Conservation (phyloP, 1,140 invertebrate genomes). For the Littorina saxatilis region DNA sequence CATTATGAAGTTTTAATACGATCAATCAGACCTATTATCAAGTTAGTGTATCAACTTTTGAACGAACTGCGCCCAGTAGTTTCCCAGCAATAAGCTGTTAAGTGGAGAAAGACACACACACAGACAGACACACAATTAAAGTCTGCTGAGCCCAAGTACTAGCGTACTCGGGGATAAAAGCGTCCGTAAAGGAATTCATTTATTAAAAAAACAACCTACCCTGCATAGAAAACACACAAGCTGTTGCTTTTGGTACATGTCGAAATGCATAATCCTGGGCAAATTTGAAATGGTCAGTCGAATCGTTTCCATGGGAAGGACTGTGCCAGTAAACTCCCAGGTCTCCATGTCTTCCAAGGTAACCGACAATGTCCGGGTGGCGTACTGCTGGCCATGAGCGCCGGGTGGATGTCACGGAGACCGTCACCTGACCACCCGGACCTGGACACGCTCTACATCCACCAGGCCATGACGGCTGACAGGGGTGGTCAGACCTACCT, state of each 20-base stretch:
- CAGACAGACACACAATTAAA: too few relatives aligned
- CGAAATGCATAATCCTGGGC: neutral
- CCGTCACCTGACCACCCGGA: conserved; percentile 17
- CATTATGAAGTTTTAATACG: too few relatives aligned
- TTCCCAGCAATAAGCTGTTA: too few relatives aligned
- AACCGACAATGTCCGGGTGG: conserved; percentile 47
- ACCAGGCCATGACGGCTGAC: conserved; percentile 51
- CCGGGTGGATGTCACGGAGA: conserved; percentile 42
- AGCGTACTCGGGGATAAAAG: too few relatives aligned
- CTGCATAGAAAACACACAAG: too few relatives aligned
- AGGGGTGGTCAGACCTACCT: conserved; percentile 44
- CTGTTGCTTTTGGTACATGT: neutral
- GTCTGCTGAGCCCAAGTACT: too few relatives aligned
- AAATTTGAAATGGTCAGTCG: too few relatives aligned
- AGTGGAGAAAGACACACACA: too few relatives aligned
- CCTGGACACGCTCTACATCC: conserved; percentile 44
- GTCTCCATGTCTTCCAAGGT: conserved; percentile 17
- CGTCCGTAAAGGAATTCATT: neutral
- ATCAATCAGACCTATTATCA: too few relatives aligned
- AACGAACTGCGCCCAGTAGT: too few relatives aligned
- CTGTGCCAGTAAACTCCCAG: neutral
- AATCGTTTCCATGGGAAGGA: too few relatives aligned
- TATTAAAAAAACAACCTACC: neutral
- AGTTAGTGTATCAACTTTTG: too few relatives aligned
- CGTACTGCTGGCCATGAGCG: conserved; percentile 50